Percentiles rank a stretch among this genome's conserved stretches.
Evolutionary conservation across 2,797 vertebrate genomes (phyloP).

Genomic region (Lates japonicus): DNA sequence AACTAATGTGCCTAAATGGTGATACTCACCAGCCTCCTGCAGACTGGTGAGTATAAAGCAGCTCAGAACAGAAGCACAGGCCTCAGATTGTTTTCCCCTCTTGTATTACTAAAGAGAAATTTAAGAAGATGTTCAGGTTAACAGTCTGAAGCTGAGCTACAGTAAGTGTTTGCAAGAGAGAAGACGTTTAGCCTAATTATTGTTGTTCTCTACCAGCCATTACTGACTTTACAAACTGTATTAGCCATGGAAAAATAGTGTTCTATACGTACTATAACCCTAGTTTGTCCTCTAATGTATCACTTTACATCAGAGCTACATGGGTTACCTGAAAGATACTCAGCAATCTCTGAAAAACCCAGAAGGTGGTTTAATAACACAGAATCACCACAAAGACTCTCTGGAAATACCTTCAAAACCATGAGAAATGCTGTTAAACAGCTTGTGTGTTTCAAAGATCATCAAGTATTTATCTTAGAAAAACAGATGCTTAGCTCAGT

Average conservation of each 20-base stretch:
- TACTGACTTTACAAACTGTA: background rate
- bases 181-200: background rate
- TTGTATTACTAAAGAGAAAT: slow-evolving; percentile 34
- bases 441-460: background rate
- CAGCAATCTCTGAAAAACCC: background rate
- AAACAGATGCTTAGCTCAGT: background rate
- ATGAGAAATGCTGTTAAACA: background rate
- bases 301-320: background rate
- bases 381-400: background rate
- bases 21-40: background rate
- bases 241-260: background rate
- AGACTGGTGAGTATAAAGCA: background rate
- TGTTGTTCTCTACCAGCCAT: background rate
- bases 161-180: background rate
- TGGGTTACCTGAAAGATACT: background rate
- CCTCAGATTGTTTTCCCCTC: background rate
- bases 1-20: background rate
- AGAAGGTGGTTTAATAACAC: background rate
- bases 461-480: background rate
- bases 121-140: slow-evolving; percentile 12
- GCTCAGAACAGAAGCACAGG: background rate
- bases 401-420: background rate
- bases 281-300: slow-evolving; percentile 3
- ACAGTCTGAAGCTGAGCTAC: slow-evolving; percentile 1
- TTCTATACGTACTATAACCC: background rate